Evolutionary conservation across 2,113 vertebrate genomes (phyloP).

Genomic region (Lagenorhynchus albirostris): DNA sequence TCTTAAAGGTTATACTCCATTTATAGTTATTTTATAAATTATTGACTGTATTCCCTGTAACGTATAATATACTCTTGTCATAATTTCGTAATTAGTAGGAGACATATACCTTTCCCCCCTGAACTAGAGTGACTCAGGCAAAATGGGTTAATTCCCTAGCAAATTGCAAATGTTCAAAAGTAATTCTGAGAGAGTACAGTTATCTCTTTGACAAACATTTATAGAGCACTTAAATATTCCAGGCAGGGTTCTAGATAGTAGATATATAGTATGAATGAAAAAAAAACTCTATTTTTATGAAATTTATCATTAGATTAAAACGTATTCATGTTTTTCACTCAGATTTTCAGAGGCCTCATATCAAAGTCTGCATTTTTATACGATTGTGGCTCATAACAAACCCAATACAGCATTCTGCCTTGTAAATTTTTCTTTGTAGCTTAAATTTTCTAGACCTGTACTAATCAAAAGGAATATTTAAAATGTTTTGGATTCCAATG

Average conservation of each 20-base stretch:
- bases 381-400: conserved; percentile 15
- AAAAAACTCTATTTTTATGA: neutral
- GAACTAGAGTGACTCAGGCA: neutral
- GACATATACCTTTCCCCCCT: neutral
- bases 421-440: neutral
- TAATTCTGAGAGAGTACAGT: neutral
- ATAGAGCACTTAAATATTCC: neutral
- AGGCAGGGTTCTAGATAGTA: neutral
- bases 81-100: conserved; percentile 13
- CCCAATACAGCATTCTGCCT: neutral
- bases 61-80: neutral
- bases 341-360: neutral
- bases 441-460: neutral
- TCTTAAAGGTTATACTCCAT: neutral
- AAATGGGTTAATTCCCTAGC: conserved; percentile 11
- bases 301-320: conserved; percentile 32
- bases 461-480: conserved; percentile 20
- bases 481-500: neutral
- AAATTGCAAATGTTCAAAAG: neutral
- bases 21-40: neutral
- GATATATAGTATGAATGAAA: neutral
- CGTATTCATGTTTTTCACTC: neutral
- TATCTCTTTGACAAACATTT: neutral
- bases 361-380: neutral
- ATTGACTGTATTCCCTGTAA: neutral